Evolutionary conservation across 2,888 invertebrate genomes (phyloP), one percentile per base, ranked within the genome.

Genomic region (Perithous albicinctus): DNA sequence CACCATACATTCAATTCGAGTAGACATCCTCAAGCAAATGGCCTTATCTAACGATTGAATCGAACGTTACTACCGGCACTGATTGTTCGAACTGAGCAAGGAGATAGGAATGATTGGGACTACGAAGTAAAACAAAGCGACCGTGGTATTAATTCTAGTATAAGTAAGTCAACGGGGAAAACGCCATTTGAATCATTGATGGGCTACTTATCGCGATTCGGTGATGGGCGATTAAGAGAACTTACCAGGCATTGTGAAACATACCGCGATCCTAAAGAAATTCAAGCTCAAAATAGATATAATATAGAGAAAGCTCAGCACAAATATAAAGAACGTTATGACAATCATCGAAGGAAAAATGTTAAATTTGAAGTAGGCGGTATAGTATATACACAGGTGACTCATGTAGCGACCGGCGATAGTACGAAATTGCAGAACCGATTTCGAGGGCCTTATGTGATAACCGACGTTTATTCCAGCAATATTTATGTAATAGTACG

Each of bases 21-120:
- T 1, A 10, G 80, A 43, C 81, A 82, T 54, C 84, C 84, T 0
- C 85, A 84, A 59, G 85, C 79, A 0, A 84, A 85, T 43, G 82
- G 83, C 2, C 69, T 69, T 8, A 48, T 69, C 64, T 38, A 86
- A 59, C 29, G 85, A 12, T 82, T 83, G 8, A 84, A 81, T 26
- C 61, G 63, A 12, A 79, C 84, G 2, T 38, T 84, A 6, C 38
- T 83, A 10, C 78, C 81, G 35, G 63, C 75, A 2, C 73, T 78
- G 23, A 59, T 63, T 26, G 35, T 63, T n/a, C 63, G 64, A 64
- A 63, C 78, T 75, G 43, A 48, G 77, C 48, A 61, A 18, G 32
- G 77, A 72, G 56, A 67, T 8, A 12, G 35, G 10, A 26, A 3
- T 3, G 76, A 69, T 48, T 77, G 63, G 63, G 74, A 70, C 26